phyloP scores from a whole-genome alignment of 1,140 invertebrate genomes.

The Mylabris phalerata region DNA sequence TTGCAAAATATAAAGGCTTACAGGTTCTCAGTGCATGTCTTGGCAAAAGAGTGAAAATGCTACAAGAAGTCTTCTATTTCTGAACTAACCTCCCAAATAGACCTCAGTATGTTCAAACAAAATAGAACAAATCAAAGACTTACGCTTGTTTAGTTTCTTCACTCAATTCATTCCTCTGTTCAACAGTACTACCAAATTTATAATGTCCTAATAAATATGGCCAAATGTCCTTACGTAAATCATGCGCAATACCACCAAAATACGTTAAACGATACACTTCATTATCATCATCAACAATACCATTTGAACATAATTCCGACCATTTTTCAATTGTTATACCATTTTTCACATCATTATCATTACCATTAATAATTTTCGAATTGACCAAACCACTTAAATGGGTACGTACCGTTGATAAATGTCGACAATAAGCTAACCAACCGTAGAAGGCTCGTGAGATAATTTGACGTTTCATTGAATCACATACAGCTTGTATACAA shows the following conservation, averaged over 20 bases:
- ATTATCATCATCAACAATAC: conserved; percentile 52
- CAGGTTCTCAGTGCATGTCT: too few species aligned
- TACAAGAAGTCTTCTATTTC: too few species aligned
- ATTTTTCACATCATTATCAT: conserved; percentile 40
- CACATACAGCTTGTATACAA: conserved; percentile 64
- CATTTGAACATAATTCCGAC: conserved; percentile 54
- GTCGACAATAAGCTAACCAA: conserved; percentile 89
- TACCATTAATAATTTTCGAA: conserved; percentile 50
- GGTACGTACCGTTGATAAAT: conserved; percentile 83
- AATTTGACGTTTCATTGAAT: conserved; percentile 90
- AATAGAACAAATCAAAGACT: too few species aligned
- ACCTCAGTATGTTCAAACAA: too few species aligned
- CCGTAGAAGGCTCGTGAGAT: conserved; percentile 94
- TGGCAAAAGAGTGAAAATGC: too few species aligned
- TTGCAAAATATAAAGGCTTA: too few species aligned
- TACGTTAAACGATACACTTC: conserved; percentile 81
- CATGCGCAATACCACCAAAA: conserved; percentile 75
- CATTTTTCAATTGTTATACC: conserved; percentile 64
- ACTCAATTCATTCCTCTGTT: conserved; percentile 64
- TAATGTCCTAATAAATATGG: conserved; percentile 86
- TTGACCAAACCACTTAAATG: conserved; percentile 86
- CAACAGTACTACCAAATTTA: conserved; percentile 64
- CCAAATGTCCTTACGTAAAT: conserved; percentile 80
- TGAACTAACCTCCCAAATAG: too few species aligned
- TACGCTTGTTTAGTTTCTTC: conserved; percentile 54